Evolutionary conservation across 1,140 invertebrate species (phyloP).

Genomic region (Goniozus legneri): DNA sequence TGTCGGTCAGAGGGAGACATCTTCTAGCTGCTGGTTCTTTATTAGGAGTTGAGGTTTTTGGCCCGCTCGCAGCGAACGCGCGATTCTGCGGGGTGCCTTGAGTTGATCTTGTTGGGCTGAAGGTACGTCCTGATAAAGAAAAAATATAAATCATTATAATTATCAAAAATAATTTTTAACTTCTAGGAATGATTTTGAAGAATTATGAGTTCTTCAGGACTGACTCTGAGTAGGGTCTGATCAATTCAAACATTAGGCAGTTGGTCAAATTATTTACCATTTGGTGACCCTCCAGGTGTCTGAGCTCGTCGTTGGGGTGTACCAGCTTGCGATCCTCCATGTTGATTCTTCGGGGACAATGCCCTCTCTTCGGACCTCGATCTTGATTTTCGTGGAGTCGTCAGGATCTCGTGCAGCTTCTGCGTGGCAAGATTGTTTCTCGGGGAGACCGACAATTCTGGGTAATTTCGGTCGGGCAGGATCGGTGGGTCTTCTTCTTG

Average conservation of each 20-base stretch:
- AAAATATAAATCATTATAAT: not conserved
- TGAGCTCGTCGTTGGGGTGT: slow-evolving; percentile 52
- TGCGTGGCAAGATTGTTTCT: slow-evolving; percentile 67
- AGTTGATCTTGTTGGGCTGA: slow-evolving; percentile 26
- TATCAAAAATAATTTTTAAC: not conserved
- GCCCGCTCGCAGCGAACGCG: slow-evolving; percentile 27
- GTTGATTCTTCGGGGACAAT: slow-evolving; percentile 43
- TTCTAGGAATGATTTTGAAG: not conserved
- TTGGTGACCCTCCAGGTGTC: slow-evolving; percentile 44
- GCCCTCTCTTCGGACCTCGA: slow-evolving; percentile 43
- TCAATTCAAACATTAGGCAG: slow-evolving; percentile 1
- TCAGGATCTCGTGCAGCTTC: slow-evolving; percentile 69
- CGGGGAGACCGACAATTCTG: slow-evolving; percentile 45
- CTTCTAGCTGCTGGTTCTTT: slow-evolving; percentile 49
- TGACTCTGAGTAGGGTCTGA: not conserved
- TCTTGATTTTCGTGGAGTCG: slow-evolving; percentile 63
- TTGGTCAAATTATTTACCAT: slow-evolving; percentile 24
- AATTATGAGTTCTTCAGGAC: not conserved
- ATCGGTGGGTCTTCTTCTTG: slow-evolving; percentile 44
- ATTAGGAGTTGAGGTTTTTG: slow-evolving; percentile 48
- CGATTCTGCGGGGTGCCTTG: slow-evolving; percentile 40
- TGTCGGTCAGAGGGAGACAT: slow-evolving; percentile 44
- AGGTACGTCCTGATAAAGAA: slow-evolving; percentile 19
- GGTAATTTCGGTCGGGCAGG: slow-evolving; percentile 37
- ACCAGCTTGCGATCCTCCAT: slow-evolving; percentile 38